Conservation (phyloP, 2,113 vertebrate genomes). For the Mola mola region DNA sequence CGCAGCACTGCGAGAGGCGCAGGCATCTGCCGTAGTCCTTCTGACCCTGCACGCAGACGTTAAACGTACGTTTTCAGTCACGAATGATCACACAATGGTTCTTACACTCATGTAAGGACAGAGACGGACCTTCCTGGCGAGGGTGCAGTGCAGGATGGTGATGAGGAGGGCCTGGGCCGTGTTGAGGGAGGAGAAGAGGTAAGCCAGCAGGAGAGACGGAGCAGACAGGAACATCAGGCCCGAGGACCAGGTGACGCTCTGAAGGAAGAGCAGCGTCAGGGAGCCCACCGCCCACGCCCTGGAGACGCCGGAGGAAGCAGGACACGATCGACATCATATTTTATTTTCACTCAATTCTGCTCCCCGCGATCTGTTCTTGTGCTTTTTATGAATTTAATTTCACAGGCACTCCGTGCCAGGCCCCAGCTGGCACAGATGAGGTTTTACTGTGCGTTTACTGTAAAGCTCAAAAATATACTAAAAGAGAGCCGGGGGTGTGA, state of each 20-base stretch:
- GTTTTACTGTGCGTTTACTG: too few relatives aligned
- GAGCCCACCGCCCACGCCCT: conserved; percentile 94
- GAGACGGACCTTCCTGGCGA: conserved; percentile 88
- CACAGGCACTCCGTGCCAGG: too few relatives aligned
- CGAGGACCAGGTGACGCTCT: conserved; percentile 93
- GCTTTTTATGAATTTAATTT: too few relatives aligned
- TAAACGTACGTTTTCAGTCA: neutral
- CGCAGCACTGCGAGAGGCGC: conserved; percentile 91
- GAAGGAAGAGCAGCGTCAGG: conserved; percentile 89
- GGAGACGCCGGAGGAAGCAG: conserved; percentile 4
- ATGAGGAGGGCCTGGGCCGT: conserved; percentile 93
- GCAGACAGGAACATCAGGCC: conserved; percentile 92
- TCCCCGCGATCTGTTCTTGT: too few relatives aligned
- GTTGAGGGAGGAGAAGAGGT: conserved; percentile 95
- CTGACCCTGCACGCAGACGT: conserved; percentile 82
- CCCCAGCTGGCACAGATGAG: too few relatives aligned
- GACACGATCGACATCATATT: neutral
- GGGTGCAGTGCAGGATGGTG: conserved; percentile 92
- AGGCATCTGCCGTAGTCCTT: conserved; percentile 93
- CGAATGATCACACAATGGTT: neutral
- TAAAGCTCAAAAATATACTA: too few relatives aligned
- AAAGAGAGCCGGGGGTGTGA: too few relatives aligned
- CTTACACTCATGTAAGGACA: neutral
- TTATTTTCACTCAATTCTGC: too few relatives aligned
- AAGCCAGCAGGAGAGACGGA: conserved; percentile 90